Base-by-base conservation (phyloP, 2,888 invertebrate genomes). In the Leucophora obtusa region DNA sequence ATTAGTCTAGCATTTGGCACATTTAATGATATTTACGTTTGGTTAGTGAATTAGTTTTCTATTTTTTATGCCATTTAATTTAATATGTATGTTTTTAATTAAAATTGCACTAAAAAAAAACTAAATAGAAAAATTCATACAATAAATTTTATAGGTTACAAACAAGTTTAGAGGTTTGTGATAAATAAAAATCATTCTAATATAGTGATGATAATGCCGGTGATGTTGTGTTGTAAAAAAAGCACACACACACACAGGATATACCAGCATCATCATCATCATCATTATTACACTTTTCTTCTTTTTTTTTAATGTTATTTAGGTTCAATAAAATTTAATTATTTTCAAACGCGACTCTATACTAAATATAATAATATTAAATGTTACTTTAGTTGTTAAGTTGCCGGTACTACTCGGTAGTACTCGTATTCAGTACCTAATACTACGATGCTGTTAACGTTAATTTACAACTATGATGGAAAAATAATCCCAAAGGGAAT, bases 1-100 rank as follows among this genome's bases (percentile, higher is more conserved):
- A 77, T 81, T 81, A 77, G 81, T 81, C 73, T 77, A 65, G 59
- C 70, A 74, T 73, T 81, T 77, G 62, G 66, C 69, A 70, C 51
- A 77, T 70, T 77, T 77, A 69, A 70, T 73, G 71, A 54, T 71
- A 72, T 76, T 76, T 60, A 62, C 58, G 11, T 21, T 58, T 56
- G 18, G 24, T 17, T n/a, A 14, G 4, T 43, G n/a, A 14, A 14
- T 47, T 47, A n/a, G 10, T 38, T 38, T 17, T 56, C 9, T 53
- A 10, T 66, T 28, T 28, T 28, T 28, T 28, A 28, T 53, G 17
- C 18, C 47, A 7, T 50, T 33, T 43, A 84, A 83, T 83, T 82
- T 81, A 83, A 82, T 82, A 72, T 76, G 83, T 83, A 82, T 84
- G 82, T 77, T 81, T 85, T 87, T 87, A 87, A 87, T 88, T 86